phyloP scores from a whole-genome alignment of 2,888 invertebrate genomes.

The Abscondita cerata region DNA sequence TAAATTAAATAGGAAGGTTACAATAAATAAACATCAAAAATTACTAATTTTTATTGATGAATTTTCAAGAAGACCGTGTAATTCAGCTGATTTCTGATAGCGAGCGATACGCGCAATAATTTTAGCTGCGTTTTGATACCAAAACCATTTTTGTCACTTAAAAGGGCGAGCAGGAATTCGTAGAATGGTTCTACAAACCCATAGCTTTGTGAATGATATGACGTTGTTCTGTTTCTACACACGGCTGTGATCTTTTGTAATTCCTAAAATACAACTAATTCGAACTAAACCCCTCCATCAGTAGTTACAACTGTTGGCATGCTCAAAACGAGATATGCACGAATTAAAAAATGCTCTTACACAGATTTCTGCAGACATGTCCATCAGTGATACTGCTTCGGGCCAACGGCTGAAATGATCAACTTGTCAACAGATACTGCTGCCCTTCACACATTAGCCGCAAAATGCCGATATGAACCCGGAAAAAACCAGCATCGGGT shows the following conservation, averaged over 20 bases:
- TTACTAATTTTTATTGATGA: too few relatives aligned
- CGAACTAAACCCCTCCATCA: neutral
- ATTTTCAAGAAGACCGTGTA: too few relatives aligned
- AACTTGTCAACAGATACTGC: neutral
- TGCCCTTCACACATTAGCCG: neutral
- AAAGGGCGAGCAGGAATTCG: too few relatives aligned
- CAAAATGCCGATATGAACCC: neutral
- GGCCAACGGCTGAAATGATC: neutral
- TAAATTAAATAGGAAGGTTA: too few relatives aligned
- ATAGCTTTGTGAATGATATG: slow-evolving; percentile 50
- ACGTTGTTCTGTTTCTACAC: neutral
- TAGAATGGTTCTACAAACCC: slow-evolving; percentile 53
- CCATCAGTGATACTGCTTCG: neutral
- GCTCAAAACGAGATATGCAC: slow-evolving; percentile 30
- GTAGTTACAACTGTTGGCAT: neutral
- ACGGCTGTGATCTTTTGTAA: neutral
- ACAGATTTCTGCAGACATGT: slow-evolving; percentile 4
- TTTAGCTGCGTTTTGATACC: too few relatives aligned
- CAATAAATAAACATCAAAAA: too few relatives aligned
- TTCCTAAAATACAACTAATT: neutral
- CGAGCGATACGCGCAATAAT: too few relatives aligned
- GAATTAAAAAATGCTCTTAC: neutral
- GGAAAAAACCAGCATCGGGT: neutral
- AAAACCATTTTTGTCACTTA: too few relatives aligned
- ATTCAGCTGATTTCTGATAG: too few relatives aligned